Conservation (phyloP, 2,113 vertebrate species). For the Gallinago media region DNA sequence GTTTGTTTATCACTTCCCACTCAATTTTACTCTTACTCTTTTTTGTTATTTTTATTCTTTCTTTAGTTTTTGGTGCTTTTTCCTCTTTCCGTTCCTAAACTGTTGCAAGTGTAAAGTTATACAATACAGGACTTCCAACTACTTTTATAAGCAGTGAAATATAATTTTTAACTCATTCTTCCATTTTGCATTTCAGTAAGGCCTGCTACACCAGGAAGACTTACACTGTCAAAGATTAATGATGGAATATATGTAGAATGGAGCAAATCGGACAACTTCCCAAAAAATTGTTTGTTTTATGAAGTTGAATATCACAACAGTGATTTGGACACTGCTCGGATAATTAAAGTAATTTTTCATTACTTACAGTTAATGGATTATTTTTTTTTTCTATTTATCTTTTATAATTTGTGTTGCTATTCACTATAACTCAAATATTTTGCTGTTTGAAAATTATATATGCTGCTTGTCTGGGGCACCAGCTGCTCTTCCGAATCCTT, state of each 20-base stretch:
- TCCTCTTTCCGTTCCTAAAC: not conserved
- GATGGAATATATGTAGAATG: constrained; percentile 14
- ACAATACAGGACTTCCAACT: not conserved
- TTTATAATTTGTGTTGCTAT: not conserved
- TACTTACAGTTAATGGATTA: not conserved
- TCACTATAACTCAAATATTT: not conserved
- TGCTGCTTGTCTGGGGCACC: not conserved
- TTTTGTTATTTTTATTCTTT: not conserved
- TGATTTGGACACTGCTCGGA: not conserved
- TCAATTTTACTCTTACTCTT: not conserved
- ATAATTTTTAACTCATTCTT: not conserved
- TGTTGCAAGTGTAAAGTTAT: not conserved
- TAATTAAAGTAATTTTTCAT: constrained; percentile 9
- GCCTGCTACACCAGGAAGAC: constrained; percentile 24
- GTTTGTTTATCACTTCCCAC: not conserved
- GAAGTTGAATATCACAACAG: not conserved
- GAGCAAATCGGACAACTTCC: constrained; percentile 6
- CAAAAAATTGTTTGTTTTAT: constrained; percentile 8
- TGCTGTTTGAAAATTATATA: not conserved
- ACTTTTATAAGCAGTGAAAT: not conserved
- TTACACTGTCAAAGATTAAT: not conserved
- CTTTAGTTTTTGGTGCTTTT: not conserved
- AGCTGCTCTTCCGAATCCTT: not conserved
- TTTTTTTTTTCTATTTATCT: not conserved
- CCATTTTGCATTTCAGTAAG: constrained; percentile 52